Evolutionary conservation across 2,113 vertebrate species (phyloP).

Genomic region (Strigops habroptila): DNA sequence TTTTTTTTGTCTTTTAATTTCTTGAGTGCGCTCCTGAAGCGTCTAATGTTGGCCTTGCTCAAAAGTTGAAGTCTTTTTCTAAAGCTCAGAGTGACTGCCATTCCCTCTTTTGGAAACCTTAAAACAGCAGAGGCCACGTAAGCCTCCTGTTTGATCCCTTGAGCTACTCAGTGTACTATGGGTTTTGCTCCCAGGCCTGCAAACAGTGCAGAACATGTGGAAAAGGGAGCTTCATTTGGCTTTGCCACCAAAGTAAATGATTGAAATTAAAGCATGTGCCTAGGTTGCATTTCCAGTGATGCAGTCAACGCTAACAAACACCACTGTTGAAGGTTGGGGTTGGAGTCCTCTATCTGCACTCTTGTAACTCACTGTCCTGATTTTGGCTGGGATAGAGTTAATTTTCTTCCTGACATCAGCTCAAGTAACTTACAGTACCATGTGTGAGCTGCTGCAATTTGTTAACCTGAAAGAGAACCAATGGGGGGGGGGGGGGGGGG

Average conservation of each 20-base stretch:
- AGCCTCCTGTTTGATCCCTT: neutral
- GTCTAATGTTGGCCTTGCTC: neutral
- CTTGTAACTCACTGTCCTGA: neutral
- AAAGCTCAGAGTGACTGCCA: neutral
- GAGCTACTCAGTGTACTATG: neutral
- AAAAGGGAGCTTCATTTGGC: neutral
- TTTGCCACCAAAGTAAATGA: neutral
- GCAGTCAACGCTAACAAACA: neutral
- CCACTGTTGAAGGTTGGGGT: neutral
- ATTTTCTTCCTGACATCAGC: neutral
- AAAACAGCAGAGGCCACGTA: neutral
- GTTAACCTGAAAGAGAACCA: neutral
- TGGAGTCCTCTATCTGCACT: neutral
- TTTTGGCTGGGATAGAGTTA: no score
- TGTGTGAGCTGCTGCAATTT: neutral
- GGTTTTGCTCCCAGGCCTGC: neutral
- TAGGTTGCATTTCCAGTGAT: neutral
- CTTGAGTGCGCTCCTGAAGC: neutral
- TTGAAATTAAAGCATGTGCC: neutral
- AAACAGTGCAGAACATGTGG: neutral
- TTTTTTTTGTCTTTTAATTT: no score
- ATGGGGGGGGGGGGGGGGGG: no score
- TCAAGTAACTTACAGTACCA: fast-evolving
- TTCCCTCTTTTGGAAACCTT: neutral
- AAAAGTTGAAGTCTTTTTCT: neutral